Base-by-base conservation (phyloP, 2,797 vertebrate species). In the Pangasius sanitwongsei region DNA sequence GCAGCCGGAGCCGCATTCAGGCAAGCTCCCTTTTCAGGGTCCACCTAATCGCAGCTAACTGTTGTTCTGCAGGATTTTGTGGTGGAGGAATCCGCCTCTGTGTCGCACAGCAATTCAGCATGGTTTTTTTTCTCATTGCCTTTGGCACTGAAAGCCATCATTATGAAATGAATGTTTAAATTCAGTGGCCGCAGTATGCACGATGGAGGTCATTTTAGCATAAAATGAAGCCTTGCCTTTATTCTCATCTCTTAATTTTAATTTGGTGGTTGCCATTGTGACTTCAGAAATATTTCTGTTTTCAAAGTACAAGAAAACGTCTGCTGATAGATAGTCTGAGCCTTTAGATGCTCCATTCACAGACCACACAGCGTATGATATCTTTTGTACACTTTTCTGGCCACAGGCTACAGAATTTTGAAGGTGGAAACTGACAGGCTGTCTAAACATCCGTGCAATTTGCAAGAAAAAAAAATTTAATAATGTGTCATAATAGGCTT, bases 71-170 rank as follows among this genome's bases (percentile, higher is more conserved):
- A 81, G 87, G 89, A 63, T 92, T 89, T 89, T 88, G 91, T 44
- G 91, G 91, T 70, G 57, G 57, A 89, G 41, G 88, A 86, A 89
- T 87, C 86, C 63, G 34, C 82, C 75, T 89, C 78, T 70, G 88
- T 74, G 72, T 89, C 81, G 87, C 87, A 83, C 48, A 70, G 87
- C 37, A 82, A 89, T 91, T 91, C 88, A 81, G 80, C 57, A 2
- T 70, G 86, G 67, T 41, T 88, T 91, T 87, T 78, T 57, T 34
- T 2, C 86, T 90, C 80, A 31, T 80, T 90, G 86, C 84, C n/a
- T 89, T 81, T 92, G 89, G 88, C 88, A 87, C 4, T 3, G 23
- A 86, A 92, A 89, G 90, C 87, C 69, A 72, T 91, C 91, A 89
- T 92, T 89, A 70, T 83, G 44, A 90, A 80, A 78, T 77, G 86